Base-by-base conservation (phyloP, 2,888 invertebrate species). In the Rhorus exstirpatorius region DNA sequence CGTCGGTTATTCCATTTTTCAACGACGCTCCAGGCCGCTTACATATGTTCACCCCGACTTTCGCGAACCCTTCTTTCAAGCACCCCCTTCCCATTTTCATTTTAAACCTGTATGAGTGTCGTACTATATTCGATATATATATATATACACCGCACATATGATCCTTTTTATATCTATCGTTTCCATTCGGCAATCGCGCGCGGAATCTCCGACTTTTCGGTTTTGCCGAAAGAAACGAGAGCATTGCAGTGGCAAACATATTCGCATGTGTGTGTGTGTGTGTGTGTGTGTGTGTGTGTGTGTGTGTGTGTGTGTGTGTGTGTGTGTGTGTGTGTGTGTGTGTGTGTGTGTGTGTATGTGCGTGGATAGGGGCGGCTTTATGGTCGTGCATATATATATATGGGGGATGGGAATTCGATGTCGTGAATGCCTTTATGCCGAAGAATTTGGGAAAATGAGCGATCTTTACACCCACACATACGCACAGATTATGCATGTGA, bases 1-100 rank as follows among this genome's bases (percentile, higher is more conserved):
- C 72, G 72, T 72, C 58, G 72, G 65, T 72, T 79, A 72, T 65
- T 65, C 41, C 72, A 65, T 65, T 71, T n/a, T 71, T 55, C 53
- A 78, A 58, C 65, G 67, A 67, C 60, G 38, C 67, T 67, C 21
- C 67, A 17, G 51, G 67, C 72, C 65, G 67, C 74, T 79, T 79
- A 74, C 67, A 60, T 67, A 74, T 51, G 58, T 58, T 76, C 24
- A 6, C 60, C 14, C 21, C 17, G 26, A 74, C 51, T 74, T 63
- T 24, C 63, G 51, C 31, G 19, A 46, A 38, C 24, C 60, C 10
- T 14, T 31, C 21, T 46, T 63, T 17, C 63, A 10, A 21, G 2
- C 31, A 26, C 19, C 4, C 17, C 19, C 10, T 3, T 17, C 14
- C 12, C 31, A 12, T 31, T 31, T 8, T 31, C 31, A 35, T 53